phyloP scores from a whole-genome alignment of 2,797 vertebrate genomes.

The Falco concolor region DNA sequence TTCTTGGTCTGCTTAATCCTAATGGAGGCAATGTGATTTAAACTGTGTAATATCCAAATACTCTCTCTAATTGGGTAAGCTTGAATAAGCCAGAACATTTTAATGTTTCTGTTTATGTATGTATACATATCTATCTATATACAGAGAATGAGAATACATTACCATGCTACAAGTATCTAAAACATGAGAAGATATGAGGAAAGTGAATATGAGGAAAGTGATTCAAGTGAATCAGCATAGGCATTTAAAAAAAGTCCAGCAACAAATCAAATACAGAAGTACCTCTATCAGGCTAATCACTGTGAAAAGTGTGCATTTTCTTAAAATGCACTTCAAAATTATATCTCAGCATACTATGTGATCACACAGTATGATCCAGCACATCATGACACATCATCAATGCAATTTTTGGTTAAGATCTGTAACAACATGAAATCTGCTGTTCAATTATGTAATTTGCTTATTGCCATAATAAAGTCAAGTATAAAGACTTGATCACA shows the following conservation, averaged over 20 bases:
- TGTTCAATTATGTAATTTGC: rapidly evolving
- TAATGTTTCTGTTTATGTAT: background rate
- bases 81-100: background rate
- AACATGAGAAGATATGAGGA: background rate
- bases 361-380: background rate
- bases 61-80: background rate
- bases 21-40: background rate
- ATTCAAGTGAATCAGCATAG: background rate
- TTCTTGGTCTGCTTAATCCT: background rate
- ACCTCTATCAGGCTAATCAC: background rate
- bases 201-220: background rate
- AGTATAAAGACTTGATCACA: background rate
- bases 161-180: background rate
- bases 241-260: background rate
- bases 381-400: rapidly evolving
- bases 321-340: background rate
- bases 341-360: background rate
- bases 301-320: background rate
- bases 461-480: background rate
- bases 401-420: background rate
- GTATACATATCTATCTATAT: rapidly evolving
- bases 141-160: background rate
- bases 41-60: background rate
- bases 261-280: background rate
- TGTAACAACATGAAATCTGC: background rate